A percentile compares a stretch with the other conserved stretches of the same genome.
These are phyloP conservation scores for Halcyon smyrnensis DNA, from an alignment of 2,797 vertebrate species.

Conservation along the genomic window DNA sequence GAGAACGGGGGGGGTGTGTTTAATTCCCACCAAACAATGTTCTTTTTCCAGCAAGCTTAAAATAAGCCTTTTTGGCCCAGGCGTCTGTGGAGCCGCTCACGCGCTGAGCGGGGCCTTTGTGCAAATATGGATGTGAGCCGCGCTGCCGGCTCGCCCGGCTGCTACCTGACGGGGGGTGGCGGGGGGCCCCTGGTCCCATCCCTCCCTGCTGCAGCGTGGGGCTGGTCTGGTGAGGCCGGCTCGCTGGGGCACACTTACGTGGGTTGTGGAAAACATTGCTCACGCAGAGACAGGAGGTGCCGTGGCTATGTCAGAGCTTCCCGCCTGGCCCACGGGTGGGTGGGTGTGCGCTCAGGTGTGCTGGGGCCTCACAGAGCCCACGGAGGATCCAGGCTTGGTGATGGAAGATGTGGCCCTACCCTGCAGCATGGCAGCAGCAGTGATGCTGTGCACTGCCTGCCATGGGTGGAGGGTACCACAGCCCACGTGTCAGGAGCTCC, in stretches of 20 bases:
- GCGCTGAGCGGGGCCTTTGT: constrained; percentile 69
- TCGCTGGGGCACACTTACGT: rapidly evolving
- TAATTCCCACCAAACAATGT: constrained; percentile 80
- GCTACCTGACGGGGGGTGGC: background rate
- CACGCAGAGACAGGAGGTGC: background rate
- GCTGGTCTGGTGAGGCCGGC: background rate
- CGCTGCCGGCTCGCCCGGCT: background rate
- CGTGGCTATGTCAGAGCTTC: rapidly evolving
- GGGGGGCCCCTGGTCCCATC: background rate
- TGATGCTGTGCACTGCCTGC: rapidly evolving
- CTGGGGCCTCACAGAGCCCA: background rate
- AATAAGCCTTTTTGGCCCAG: constrained; percentile 80
- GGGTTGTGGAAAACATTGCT: constrained; percentile 37
- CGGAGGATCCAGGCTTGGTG: rapidly evolving
- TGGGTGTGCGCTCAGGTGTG: background rate
- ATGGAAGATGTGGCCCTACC: rapidly evolving
- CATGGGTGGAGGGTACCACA: rapidly evolving
- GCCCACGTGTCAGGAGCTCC: rapidly evolving
- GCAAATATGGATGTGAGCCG: constrained; percentile 82
- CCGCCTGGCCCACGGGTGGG: rapidly evolving
- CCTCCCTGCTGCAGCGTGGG: rapidly evolving
- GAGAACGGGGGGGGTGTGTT: constrained; percentile 64
- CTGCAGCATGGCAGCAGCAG: background rate
- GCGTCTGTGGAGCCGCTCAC: background rate
- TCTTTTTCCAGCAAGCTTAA: constrained; percentile 79